Evolutionary conservation across 2,888 invertebrate species (phyloP).

Genomic region (Drosophila mettleri): DNA sequence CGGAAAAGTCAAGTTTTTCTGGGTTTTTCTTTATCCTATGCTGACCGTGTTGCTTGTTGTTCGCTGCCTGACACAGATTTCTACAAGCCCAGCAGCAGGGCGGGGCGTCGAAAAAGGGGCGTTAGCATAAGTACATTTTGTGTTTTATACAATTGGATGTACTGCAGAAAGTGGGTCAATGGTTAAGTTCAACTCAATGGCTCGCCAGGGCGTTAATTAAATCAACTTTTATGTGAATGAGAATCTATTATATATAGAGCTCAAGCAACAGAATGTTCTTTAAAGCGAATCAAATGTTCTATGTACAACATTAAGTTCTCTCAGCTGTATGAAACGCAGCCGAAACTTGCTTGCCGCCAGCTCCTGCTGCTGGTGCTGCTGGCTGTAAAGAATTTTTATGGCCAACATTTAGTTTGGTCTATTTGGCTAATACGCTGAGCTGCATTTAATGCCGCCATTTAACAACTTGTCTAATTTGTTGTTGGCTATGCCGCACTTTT

Average conservation of each 20-base stretch:
- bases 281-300: slow-evolving; percentile 2
- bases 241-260: slow-evolving; percentile 12
- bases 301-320: slow-evolving; percentile 4
- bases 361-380: slow-evolving; percentile 25
- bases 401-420: slow-evolving; percentile 40
- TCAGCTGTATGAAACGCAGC: neutral
- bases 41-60: slow-evolving; percentile 7
- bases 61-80: slow-evolving; percentile 39
- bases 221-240: slow-evolving; percentile 35
- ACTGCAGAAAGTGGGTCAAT: slow-evolving; percentile 56
- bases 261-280: neutral
- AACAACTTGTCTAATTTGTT: slow-evolving; percentile 72
- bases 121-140: slow-evolving; percentile 17
- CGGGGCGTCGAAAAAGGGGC: neutral
- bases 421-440: slow-evolving; percentile 65
- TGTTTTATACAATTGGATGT: slow-evolving; percentile 23
- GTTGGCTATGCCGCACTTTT: slow-evolving; percentile 36
- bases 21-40: neutral
- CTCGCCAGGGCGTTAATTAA: slow-evolving; percentile 44
- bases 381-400: slow-evolving; percentile 46
- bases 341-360: slow-evolving; percentile 24
- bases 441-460: slow-evolving; percentile 56
- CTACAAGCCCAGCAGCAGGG: neutral
- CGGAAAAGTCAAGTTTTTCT: slow-evolving; percentile 22
- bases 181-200: slow-evolving; percentile 45